Evolutionary conservation across 2,888 invertebrate species (phyloP).

Genomic region (Callimorpha dominula): DNA sequence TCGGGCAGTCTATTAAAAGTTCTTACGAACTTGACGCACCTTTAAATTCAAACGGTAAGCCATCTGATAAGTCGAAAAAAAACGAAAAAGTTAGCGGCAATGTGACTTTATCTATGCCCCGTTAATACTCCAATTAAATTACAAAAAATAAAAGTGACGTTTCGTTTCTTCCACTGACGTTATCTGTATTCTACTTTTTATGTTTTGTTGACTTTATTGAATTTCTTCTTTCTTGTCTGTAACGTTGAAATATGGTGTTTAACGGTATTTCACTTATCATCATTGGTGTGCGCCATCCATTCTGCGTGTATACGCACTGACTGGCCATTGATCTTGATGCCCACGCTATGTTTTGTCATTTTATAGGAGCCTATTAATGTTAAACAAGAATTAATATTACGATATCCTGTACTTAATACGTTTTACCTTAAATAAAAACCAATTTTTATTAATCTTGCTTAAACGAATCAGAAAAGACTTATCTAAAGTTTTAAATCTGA

Average conservation of each 20-base stretch:
- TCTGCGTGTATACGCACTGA: conserved; percentile 59
- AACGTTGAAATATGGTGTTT: conserved; percentile 51
- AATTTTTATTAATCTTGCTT: neutral
- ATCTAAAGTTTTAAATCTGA: neutral
- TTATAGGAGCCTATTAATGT: conserved; percentile 54
- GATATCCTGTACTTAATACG: neutral
- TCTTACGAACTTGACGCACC: conserved; percentile 79
- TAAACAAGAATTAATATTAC: conserved; percentile 16
- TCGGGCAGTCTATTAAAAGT: conserved; percentile 84
- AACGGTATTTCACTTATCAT: conserved; percentile 50
- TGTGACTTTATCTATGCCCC: conserved; percentile 82
- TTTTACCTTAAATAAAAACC: neutral
- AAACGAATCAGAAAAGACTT: neutral
- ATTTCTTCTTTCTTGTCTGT: conserved; percentile 52
- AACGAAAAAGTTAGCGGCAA: conserved; percentile 62
- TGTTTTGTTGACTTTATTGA: conserved; percentile 59
- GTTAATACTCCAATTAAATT: conserved; percentile 85
- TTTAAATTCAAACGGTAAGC: conserved; percentile 85
- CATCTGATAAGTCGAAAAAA: conserved; percentile 79
- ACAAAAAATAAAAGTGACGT: conserved; percentile 76
- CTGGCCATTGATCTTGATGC: conserved; percentile 63
- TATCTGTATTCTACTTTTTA: conserved; percentile 58
- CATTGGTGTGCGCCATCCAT: conserved; percentile 62
- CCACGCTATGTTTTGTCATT: conserved; percentile 59
- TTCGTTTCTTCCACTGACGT: conserved; percentile 67